These are phyloP conservation scores for Phyllostomus discolor DNA, from an alignment of 2,113 vertebrate genomes.

Conservation along the genomic window DNA sequence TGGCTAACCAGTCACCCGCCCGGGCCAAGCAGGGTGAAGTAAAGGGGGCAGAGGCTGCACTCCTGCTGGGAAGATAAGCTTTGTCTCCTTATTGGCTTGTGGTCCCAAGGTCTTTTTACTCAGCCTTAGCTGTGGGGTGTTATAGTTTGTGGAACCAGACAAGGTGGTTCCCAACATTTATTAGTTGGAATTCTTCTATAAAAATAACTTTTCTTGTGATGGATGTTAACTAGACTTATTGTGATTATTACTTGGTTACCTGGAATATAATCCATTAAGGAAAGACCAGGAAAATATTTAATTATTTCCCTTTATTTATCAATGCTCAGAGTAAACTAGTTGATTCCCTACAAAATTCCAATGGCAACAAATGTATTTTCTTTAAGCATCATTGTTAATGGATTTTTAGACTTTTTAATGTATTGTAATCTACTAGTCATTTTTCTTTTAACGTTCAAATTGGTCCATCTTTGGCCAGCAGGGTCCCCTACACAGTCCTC, in stretches of 20 bases:
- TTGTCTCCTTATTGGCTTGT: too few species aligned
- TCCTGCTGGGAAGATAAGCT: too few species aligned
- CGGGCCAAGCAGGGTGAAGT: too few species aligned
- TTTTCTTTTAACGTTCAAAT: background rate
- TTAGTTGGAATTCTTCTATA: background rate
- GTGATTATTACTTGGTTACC: background rate
- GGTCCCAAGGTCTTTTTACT: too few species aligned
- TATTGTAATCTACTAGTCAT: background rate
- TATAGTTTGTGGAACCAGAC: too few species aligned
- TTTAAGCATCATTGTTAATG: background rate
- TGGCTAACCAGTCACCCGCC: too few species aligned
- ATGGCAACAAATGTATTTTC: background rate
- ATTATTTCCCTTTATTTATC: background rate
- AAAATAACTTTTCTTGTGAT: background rate
- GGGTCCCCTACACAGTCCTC: background rate
- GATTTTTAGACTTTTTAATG: background rate
- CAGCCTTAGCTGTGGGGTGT: too few species aligned
- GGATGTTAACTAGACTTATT: background rate
- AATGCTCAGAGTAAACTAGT: background rate
- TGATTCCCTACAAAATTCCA: background rate
- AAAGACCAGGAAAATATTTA: background rate
- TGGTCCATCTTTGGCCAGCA: background rate
- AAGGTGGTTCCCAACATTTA: too few species aligned
- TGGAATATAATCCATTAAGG: background rate
- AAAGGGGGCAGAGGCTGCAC: too few species aligned